A percentile compares a stretch with the other conserved stretches of the same genome.
Conservation (phyloP, 2,888 invertebrate species). For the Rhynchonema sp. region DNA sequence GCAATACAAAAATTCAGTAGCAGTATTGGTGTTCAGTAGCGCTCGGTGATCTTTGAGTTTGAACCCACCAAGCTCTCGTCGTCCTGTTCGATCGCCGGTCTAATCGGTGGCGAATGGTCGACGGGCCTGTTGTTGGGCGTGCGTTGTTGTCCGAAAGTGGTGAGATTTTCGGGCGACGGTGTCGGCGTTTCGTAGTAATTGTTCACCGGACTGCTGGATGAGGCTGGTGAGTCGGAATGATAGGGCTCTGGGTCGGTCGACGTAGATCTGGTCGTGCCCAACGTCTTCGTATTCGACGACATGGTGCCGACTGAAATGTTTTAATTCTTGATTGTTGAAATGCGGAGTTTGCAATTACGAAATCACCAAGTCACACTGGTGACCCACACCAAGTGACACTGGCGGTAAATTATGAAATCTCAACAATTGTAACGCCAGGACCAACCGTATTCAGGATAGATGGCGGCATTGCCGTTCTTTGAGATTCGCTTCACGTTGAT, state of each 20-base stretch:
- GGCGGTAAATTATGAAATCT: no score
- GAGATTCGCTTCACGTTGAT: neutral
- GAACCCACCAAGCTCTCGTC: neutral
- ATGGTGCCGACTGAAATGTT: neutral
- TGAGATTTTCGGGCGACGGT: neutral
- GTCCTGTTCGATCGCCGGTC: neutral
- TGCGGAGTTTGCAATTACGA: no score
- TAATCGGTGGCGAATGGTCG: neutral
- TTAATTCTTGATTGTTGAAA: neutral
- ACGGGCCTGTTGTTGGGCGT: neutral
- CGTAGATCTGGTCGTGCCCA: neutral
- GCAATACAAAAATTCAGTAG: no score
- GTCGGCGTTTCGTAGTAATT: neutral
- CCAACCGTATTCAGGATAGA: neutral
- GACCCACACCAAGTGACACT: no score
- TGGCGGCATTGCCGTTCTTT: neutral
- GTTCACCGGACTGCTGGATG: no score
- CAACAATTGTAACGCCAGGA: no score
- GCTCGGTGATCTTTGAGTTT: neutral
- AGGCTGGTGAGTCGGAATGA: no score
- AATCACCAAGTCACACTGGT: no score
- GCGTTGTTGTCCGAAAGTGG: no score
- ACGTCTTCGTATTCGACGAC: neutral
- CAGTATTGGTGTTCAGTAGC: no score
- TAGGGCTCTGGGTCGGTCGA: no score